These are phyloP conservation scores for Gryllus bimaculatus DNA, from an alignment of 1,140 invertebrate genomes.

Conservation along the genomic window DNA sequence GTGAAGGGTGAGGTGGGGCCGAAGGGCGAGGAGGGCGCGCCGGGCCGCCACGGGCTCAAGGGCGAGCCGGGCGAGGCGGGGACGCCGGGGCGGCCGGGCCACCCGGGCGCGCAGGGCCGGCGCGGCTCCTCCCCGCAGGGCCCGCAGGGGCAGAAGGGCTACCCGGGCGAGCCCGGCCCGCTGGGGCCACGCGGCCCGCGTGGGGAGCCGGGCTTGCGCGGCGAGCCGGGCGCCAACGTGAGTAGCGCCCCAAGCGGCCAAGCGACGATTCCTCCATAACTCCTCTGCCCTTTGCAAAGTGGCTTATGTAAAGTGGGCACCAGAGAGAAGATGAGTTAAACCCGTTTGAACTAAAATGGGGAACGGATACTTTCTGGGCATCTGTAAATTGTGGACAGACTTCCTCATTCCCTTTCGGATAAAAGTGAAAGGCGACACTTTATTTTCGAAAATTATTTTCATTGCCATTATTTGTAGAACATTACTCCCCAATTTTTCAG, in stretches of 20 bases:
- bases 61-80: slow-evolving; percentile 27
- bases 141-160: slow-evolving; percentile 35
- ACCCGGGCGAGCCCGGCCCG: slow-evolving; percentile 40
- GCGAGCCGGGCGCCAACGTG: slow-evolving; percentile 28
- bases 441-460: too few species aligned
- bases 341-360: too few species aligned
- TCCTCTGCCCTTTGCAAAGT: too few species aligned
- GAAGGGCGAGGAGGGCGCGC: slow-evolving; percentile 11
- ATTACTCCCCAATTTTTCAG: too few species aligned
- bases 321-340: too few species aligned
- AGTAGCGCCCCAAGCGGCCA: not conserved
- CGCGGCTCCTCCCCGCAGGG: slow-evolving; percentile 31
- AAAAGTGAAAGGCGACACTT: too few species aligned
- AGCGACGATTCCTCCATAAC: too few species aligned
- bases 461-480: too few species aligned
- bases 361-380: too few species aligned
- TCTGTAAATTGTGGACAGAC: too few species aligned
- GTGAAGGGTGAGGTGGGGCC: not conserved
- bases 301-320: too few species aligned
- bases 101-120: slow-evolving; percentile 39
- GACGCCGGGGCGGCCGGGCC: slow-evolving; percentile 37
- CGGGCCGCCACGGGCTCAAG: not conserved
- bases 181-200: slow-evolving; percentile 37
- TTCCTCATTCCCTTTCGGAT: too few species aligned
- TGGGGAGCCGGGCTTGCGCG: slow-evolving; percentile 32